Evolutionary conservation across 1,140 invertebrate genomes (phyloP).

Genomic region (Lepidotrigona ventralis): DNA sequence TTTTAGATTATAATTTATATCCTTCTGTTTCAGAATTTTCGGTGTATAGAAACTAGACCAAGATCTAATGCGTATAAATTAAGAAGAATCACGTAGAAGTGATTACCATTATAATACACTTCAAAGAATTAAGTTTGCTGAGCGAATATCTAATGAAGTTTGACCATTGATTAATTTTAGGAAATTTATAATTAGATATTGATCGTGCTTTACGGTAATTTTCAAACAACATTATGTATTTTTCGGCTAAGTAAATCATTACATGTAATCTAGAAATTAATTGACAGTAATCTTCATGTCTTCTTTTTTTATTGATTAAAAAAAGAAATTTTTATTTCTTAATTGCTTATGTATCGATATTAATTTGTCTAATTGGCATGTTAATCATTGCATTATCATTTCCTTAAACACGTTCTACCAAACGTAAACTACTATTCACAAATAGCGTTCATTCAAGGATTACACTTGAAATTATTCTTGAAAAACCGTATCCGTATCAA

Average conservation of each 20-base stretch:
- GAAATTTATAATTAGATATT: neutral
- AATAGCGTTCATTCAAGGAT: neutral
- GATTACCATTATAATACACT: constrained; percentile 12
- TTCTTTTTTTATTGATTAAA: neutral
- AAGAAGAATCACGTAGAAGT: constrained; percentile 8
- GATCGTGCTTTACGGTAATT: neutral
- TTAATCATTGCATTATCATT: neutral
- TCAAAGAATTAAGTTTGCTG: neutral
- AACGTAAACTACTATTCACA: neutral
- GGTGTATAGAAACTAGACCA: constrained; percentile 25
- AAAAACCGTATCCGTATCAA: neutral
- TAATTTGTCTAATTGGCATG: too few relatives aligned
- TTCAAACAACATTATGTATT: neutral
- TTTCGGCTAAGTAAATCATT: neutral
- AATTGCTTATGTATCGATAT: neutral
- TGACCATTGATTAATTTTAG: neutral
- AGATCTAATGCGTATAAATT: constrained; percentile 23
- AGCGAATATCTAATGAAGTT: neutral
- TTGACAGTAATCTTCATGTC: neutral
- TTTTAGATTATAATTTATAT: neutral
- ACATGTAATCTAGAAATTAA: neutral
- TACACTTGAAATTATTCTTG: neutral
- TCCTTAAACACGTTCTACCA: neutral
- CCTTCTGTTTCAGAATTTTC: constrained; percentile 8
- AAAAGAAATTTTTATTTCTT: too few relatives aligned